Evolutionary conservation across 1,140 invertebrate genomes (phyloP), one percentile per base, ranked within the genome.

Genomic region (Formica exsecta): DNA sequence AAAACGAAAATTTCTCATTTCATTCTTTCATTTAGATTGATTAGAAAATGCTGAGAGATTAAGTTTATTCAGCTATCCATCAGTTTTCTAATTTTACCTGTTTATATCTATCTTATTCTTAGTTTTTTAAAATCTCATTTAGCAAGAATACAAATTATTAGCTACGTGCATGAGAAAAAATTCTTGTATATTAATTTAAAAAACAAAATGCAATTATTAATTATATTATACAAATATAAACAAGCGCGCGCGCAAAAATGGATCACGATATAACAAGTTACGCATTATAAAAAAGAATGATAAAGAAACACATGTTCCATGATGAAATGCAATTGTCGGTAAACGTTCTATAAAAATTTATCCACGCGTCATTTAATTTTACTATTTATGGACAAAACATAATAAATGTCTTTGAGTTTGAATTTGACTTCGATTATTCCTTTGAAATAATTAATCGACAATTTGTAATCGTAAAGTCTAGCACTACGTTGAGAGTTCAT

Each of bases 391-490:
- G 19, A 32, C 29, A 16, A 41, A n/a, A 41, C 8, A 13, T 59
- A 75, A 74, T 38, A 6, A 57, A 38, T 32, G 51, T 9, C 71
- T 57, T 13, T 29, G 29, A 54, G 57, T 48, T 13, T 16, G 4
- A 51, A 59, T 59, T 74, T 32, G 36, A 48, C 36, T 74, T 54
- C 51, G 57, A 59, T 38, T 32, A 57, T 38, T 13, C 32, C 54
- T 51, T 59, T n/a, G 51, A 59, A 74, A 74, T 51, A 74, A 74
- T 59, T 22, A 74, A 74, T 57, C 22, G 54, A 59, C n/a, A 11
- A 48, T 51, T 44, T 19, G n/a, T n/a, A n/a, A 44, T 19, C n/a
- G 44, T 54, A 54, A n/a, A 19, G 13, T 54, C 71, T 74, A 74
- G n/a, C 6, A 57, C n/a, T 16, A 2, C 44, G 48, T 74, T 29